A percentile compares a stretch with the other conserved stretches of the same genome.
These are phyloP conservation scores for Aphidius gifuensis DNA, from an alignment of 1,140 invertebrate genomes.

Conservation along the genomic window DNA sequence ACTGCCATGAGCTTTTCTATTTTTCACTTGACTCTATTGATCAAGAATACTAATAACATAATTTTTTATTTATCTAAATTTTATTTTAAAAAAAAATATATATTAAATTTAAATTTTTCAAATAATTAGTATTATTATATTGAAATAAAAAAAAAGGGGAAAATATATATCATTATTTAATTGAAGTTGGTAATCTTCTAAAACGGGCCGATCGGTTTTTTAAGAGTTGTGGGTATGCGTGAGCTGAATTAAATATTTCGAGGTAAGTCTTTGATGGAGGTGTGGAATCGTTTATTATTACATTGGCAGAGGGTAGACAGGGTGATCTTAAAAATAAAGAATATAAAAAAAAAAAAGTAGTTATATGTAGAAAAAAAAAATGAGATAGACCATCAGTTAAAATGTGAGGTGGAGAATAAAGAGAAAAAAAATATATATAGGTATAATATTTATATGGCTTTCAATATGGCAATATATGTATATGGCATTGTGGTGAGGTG, in stretches of 20 bases:
- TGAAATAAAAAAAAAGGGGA: too few species aligned
- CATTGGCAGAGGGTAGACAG: conserved; percentile 20
- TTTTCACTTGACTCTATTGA: conserved; percentile 17
- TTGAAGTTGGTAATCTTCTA: background rate
- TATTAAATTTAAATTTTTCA: too few species aligned
- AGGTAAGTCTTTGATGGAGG: conserved; percentile 7
- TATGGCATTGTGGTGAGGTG: conserved; percentile 23
- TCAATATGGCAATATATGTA: conserved; percentile 1
- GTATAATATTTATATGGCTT: conserved; percentile 17
- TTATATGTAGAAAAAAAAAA: conserved; percentile 20
- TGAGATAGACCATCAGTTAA: conserved; percentile 20
- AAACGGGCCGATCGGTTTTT: conserved; percentile 8
- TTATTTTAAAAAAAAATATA: too few species aligned
- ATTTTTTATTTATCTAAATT: too few species aligned
- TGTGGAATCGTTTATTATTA: conserved; percentile 13
- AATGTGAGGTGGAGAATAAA: conserved; percentile 17
- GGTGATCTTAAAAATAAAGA: background rate
- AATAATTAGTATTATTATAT: too few species aligned
- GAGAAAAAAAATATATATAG: too few species aligned
- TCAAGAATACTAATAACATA: background rate
- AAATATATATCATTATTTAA: background rate
- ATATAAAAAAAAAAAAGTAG: conserved; percentile 8
- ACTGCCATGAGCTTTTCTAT: conserved; percentile 21
- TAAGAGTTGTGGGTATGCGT: background rate
- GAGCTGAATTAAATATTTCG: too few species aligned